Percentiles rank a stretch among this genome's conserved stretches.
phyloP scores from a whole-genome alignment of 2,113 vertebrate species.

The Camarhynchus parvulus region DNA sequence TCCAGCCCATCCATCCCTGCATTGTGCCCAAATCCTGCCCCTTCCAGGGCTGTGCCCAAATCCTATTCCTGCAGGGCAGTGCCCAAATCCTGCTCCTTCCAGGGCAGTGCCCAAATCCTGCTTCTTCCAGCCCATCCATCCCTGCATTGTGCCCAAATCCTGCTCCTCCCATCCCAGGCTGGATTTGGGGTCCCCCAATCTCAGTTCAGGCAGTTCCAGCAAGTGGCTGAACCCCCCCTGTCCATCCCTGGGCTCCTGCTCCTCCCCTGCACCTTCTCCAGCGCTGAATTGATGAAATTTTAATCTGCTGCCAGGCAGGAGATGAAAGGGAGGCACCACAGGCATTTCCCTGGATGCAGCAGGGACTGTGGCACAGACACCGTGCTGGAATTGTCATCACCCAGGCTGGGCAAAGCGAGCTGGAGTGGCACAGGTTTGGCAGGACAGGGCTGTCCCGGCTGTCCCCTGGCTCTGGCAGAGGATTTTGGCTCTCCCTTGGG shows the following conservation, averaged over 20 bases:
- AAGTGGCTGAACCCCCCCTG: neutral
- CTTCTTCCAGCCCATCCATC: too few relatives aligned
- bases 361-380: rapidly evolving
- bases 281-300: neutral
- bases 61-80: too few relatives aligned
- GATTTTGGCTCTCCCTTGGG: neutral
- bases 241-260: neutral
- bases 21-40: too few relatives aligned
- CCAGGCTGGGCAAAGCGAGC: neutral
- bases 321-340: neutral
- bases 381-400: rapidly evolving
- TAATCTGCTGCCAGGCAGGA: slow-evolving; percentile 22
- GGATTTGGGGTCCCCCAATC: neutral
- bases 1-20: too few relatives aligned
- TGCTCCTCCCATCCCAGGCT: neutral
- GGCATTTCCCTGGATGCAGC: neutral
- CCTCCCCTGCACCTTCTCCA: neutral
- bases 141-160: neutral
- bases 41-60: too few relatives aligned
- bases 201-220: rapidly evolving
- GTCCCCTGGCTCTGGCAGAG: neutral
- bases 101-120: neutral
- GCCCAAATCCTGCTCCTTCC: too few relatives aligned
- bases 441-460: neutral
- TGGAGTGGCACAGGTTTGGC: neutral